These are phyloP conservation scores for Tubulanus polymorphus DNA, from an alignment of 2,888 invertebrate genomes.

Conservation along the genomic window DNA sequence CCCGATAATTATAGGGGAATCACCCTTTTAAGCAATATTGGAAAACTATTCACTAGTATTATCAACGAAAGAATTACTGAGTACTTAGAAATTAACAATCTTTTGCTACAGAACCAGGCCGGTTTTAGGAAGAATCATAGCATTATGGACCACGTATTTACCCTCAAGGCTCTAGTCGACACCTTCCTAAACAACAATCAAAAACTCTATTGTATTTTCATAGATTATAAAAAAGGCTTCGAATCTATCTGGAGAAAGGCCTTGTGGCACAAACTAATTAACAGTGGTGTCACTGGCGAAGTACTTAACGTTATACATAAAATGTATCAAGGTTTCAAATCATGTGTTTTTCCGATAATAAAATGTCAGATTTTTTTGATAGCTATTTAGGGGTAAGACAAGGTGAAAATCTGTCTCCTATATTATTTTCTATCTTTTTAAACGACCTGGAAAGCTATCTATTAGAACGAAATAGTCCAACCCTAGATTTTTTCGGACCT, in stretches of 20 bases:
- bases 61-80: slow-evolving; percentile 15
- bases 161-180: slow-evolving; percentile 10
- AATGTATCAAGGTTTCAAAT: slow-evolving; percentile 5
- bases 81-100: slow-evolving; percentile 11
- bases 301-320: slow-evolving; percentile 1
- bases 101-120: slow-evolving; percentile 18
- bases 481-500: neutral
- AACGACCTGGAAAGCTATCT: neutral
- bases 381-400: neutral
- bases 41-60: slow-evolving; percentile 17
- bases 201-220: slow-evolving; percentile 14
- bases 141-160: slow-evolving; percentile 20
- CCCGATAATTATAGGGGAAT: slow-evolving; percentile 18
- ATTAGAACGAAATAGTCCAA: neutral
- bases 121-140: slow-evolving; percentile 15
- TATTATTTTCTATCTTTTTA: neutral
- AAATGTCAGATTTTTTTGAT: slow-evolving; percentile 12
- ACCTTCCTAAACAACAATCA: slow-evolving; percentile 9
- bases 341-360: slow-evolving; percentile 8
- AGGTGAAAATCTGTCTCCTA: slow-evolving; percentile 1
- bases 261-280: slow-evolving; percentile 16
- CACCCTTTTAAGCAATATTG: slow-evolving; percentile 14
- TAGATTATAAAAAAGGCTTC: slow-evolving; percentile 16
- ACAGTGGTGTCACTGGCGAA: slow-evolving; percentile 3
- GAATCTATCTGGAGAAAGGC: slow-evolving; percentile 15